Evolutionary conservation across 2,888 invertebrate genomes (phyloP), one percentile per base, ranked within the genome.

Genomic region (Rotaria socialis): DNA sequence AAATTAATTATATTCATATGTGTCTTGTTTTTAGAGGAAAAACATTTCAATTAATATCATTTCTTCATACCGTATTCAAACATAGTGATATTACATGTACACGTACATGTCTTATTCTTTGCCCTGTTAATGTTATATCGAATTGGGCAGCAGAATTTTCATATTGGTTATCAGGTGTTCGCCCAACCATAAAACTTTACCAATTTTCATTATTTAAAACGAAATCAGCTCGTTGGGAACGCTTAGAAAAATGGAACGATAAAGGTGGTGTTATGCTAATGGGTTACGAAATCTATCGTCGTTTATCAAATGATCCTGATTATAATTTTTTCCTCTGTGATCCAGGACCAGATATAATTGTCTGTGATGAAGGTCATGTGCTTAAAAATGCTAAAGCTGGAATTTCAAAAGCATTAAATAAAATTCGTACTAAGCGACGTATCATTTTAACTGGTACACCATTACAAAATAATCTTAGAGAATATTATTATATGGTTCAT

Each of bases 371-470:
- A 90, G 99, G 97, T 0, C 99, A 99, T 91, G 93, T 97, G 88
- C 92, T 99, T 86, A 98, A 98, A 92, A 98, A 98, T 90, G 95
- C 96, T 90, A 94, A 95, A 90, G 95, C 96, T 0, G 94, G 95
- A 50, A 92, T 97, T 0, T 95, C 96, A 86, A 95, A 96, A 88
- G 89, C 90, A 24, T 95, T 98, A 93, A 95, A 94, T 89, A 92
- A 93, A 88, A 94, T 99, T 88, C 93, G 92, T 89, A 95, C 96
- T 2, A 91, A 92, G n/a, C 93, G 97, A n/a, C 93, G 98, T 88
- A 94, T 99, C 87, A 96, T 97, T 19, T 93, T 99, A 80, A 98
- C 98, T 0, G 98, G 98, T 86, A 99, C 99, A 0, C 99, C 99
- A 0, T 92, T 99, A 86, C 99, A 99, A 91, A 99, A 99, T 91